These are phyloP conservation scores for Rissa tridactyla DNA, from an alignment of 2,113 vertebrate species.

Conservation along the genomic window DNA sequence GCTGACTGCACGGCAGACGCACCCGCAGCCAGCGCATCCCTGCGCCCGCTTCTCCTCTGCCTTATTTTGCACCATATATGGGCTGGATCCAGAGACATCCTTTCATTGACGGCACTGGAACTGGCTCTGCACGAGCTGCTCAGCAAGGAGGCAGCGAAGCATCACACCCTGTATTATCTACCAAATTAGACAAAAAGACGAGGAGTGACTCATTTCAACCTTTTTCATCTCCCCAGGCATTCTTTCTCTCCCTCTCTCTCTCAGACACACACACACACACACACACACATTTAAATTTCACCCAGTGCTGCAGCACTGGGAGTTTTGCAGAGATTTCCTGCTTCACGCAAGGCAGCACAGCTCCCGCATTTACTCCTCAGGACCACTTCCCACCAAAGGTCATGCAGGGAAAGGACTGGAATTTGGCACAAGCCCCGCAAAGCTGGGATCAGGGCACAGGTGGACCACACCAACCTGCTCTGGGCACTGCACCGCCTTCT, in stretches of 20 bases:
- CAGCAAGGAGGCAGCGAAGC: background rate
- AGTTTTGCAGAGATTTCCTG: background rate
- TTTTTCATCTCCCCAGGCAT: background rate
- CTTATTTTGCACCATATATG: background rate
- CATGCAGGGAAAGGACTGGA: fast-evolving
- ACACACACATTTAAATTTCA: background rate
- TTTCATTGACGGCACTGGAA: background rate
- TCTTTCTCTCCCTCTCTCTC: background rate
- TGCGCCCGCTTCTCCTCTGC: background rate
- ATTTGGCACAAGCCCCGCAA: background rate
- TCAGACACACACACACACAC: background rate
- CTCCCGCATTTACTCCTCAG: background rate
- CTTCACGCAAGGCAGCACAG: background rate
- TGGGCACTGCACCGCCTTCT: background rate
- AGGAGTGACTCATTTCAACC: conserved; percentile 19
- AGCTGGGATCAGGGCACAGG: background rate
- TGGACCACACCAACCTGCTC: fast-evolving
- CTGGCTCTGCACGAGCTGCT: background rate
- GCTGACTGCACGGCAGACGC: fast-evolving
- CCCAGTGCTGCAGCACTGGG: background rate
- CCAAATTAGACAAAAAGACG: conserved; percentile 15
- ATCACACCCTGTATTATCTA: background rate
- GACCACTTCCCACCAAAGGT: fast-evolving
- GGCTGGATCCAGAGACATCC: background rate
- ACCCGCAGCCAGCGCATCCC: fast-evolving